Evolutionary conservation across 2,888 invertebrate species (phyloP).

Genomic region (Ochropleura plecta): DNA sequence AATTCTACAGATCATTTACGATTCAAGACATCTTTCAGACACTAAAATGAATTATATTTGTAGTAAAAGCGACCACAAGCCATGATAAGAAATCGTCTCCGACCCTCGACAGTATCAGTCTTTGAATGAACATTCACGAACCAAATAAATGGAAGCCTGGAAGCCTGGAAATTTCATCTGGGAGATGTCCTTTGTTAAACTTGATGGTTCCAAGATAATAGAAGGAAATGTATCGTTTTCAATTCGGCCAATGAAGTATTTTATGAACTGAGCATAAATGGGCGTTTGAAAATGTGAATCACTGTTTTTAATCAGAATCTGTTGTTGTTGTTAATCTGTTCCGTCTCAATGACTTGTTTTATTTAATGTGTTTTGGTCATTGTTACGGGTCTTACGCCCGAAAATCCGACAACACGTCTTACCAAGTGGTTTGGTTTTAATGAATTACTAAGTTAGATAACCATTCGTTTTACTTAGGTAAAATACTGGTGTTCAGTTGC

Average conservation of each 20-base stretch:
- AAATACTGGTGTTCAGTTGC: neutral
- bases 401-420: neutral
- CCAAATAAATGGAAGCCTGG: conserved; percentile 27
- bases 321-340: no score
- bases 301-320: conserved; percentile 1
- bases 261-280: neutral
- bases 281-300: neutral
- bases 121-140: conserved; percentile 46
- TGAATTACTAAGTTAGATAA: neutral
- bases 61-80: conserved; percentile 1
- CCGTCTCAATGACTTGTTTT: neutral
- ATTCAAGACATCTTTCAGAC: neutral
- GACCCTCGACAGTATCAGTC: conserved; percentile 35
- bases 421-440: neutral
- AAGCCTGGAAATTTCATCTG: conserved; percentile 29
- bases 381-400: neutral
- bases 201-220: conserved; percentile 34
- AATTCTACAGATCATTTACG: neutral
- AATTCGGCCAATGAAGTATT: conserved; percentile 28
- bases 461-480: neutral
- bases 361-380: neutral
- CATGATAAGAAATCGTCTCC: conserved; percentile 28
- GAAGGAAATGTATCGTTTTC: conserved; percentile 26
- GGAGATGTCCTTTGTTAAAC: conserved; percentile 35
- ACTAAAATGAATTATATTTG: conserved; percentile 28